Evolutionary conservation across 2,113 vertebrate species (phyloP).

Genomic region (Lamprotornis superbus): DNA sequence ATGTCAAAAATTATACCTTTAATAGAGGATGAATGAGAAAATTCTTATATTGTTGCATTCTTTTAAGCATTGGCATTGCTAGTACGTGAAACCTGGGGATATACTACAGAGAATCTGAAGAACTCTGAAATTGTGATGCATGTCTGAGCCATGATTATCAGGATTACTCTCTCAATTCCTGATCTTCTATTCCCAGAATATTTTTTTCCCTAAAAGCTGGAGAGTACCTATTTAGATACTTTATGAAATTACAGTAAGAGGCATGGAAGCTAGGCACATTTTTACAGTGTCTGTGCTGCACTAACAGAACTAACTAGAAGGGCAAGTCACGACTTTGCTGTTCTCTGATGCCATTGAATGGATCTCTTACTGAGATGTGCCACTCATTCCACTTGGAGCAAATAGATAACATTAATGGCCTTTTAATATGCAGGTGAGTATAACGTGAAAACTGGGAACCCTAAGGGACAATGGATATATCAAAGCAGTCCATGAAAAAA

Average conservation of each 20-base stretch:
- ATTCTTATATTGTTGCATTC: background rate
- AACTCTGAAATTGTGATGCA: background rate
- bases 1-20: background rate
- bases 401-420: background rate
- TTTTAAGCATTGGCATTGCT: background rate
- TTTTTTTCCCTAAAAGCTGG: background rate
- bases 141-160: background rate
- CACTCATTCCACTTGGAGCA: background rate
- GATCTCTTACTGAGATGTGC: background rate
- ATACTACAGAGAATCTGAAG: background rate
- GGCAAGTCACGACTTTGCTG: background rate
- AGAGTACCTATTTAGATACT: background rate
- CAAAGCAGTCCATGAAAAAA: background rate
- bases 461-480: background rate
- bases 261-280: background rate
- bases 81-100: background rate
- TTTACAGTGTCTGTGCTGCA: background rate
- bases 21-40: background rate
- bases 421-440: constrained; percentile 13
- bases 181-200: background rate
- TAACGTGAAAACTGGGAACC: background rate
- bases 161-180: background rate
- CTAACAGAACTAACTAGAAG: background rate
- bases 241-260: background rate
- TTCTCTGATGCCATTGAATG: background rate